A percentile compares a stretch with the other conserved stretches of the same genome.
These are phyloP conservation scores for Semaprochilodus insignis DNA, from an alignment of 2,797 vertebrate genomes.

Conservation along the genomic window DNA sequence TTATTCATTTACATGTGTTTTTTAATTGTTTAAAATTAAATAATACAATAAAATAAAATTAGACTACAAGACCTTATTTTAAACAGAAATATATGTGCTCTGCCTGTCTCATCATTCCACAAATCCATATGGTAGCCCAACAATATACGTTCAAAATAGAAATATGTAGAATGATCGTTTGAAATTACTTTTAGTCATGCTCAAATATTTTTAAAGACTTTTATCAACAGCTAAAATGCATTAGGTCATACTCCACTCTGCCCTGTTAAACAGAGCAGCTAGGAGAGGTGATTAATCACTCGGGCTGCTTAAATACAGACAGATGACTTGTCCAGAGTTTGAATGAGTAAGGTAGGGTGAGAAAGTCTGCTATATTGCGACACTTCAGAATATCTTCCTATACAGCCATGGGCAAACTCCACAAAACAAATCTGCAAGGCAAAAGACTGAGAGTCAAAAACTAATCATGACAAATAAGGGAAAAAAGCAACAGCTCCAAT, in stretches of 20 bases:
- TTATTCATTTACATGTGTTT: too few relatives aligned
- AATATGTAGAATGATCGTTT: too few relatives aligned
- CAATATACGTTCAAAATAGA: too few relatives aligned
- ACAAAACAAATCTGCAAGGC: slow-evolving; percentile 62
- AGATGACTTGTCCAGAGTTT: background rate
- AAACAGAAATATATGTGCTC: too few relatives aligned
- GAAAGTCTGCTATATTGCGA: slow-evolving; percentile 40
- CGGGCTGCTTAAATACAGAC: background rate
- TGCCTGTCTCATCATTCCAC: too few relatives aligned
- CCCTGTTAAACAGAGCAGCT: background rate
- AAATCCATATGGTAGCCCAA: too few relatives aligned
- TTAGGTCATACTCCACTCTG: background rate
- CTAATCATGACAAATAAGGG: slow-evolving; percentile 59
- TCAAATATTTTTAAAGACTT: background rate
- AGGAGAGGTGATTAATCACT: slow-evolving; percentile 13
- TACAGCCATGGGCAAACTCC: slow-evolving; percentile 59
- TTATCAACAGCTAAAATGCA: background rate
- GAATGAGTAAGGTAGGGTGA: background rate
- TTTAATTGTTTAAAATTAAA: too few relatives aligned
- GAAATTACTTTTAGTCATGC: background rate
- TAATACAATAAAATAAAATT: too few relatives aligned
- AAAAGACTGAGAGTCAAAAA: slow-evolving; percentile 47
- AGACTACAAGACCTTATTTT: too few relatives aligned
- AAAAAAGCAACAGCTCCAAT: slow-evolving; percentile 55
- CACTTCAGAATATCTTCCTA: slow-evolving; percentile 41